Percentiles rank a stretch among this genome's conserved stretches.
phyloP scores from a whole-genome alignment of 2,888 invertebrate genomes.

The Ctena decussata region DNA sequence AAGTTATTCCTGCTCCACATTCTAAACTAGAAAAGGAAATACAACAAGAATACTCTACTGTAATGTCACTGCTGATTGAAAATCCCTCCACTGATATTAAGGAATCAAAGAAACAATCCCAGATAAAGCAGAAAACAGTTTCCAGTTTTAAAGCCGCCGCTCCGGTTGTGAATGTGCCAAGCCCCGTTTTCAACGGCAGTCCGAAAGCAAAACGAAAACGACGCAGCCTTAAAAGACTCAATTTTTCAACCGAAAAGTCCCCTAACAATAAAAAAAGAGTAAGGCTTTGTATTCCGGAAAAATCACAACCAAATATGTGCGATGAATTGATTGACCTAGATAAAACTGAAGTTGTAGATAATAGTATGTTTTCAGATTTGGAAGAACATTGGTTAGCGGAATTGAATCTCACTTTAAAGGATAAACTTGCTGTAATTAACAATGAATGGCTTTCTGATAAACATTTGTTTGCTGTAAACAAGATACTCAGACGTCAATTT shows the following conservation, averaged over 20 bases:
- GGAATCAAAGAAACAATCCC: no score
- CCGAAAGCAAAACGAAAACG: background rate
- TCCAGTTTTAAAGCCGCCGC: no score
- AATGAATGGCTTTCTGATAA: slow-evolving; percentile 5
- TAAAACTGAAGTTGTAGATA: background rate
- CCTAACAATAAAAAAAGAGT: background rate
- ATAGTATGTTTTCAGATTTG: background rate
- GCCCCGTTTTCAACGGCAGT: no score
- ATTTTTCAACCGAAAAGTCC: background rate
- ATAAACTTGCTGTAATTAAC: background rate
- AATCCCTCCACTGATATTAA: background rate
- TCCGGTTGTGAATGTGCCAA: no score
- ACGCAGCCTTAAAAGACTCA: background rate
- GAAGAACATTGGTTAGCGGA: background rate
- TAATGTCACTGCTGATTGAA: background rate
- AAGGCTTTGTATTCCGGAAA: background rate
- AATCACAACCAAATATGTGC: background rate
- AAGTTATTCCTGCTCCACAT: background rate
- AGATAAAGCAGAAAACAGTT: no score
- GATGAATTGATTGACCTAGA: slow-evolving; percentile 1
- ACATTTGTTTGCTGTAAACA: background rate
- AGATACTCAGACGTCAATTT: background rate
- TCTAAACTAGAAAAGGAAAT: background rate
- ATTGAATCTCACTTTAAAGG: background rate
- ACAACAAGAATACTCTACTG: background rate